Conservation (phyloP, 2,888 invertebrate genomes). For the Druceiella hillmani region DNA sequence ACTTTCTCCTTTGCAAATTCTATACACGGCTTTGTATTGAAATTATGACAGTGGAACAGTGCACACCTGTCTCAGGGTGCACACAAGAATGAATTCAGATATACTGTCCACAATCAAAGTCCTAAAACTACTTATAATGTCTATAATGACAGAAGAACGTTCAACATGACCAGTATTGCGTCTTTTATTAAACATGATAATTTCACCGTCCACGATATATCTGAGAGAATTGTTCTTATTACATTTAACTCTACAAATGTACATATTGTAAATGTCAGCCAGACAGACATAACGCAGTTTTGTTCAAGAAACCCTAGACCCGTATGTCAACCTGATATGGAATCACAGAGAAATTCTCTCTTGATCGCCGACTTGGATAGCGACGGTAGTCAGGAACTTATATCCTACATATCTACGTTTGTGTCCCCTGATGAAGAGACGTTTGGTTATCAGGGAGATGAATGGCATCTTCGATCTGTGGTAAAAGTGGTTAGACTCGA, state of each 20-base stretch:
- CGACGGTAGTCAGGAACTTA: constrained; percentile 70
- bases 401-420: constrained; percentile 69
- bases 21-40: constrained; percentile 70
- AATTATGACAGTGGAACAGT: constrained; percentile 77
- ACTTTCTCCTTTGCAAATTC: constrained; percentile 58
- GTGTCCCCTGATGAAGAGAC: constrained; percentile 38
- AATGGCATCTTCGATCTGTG: constrained; percentile 62
- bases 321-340: constrained; percentile 69
- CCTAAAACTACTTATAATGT: constrained; percentile 43
- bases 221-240: constrained; percentile 72
- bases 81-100: constrained; percentile 40
- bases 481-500: constrained; percentile 66
- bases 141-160: constrained; percentile 34
- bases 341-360: constrained; percentile 66
- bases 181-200: constrained; percentile 44
- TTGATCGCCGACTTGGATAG: constrained; percentile 70
- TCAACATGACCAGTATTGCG: constrained; percentile 40
- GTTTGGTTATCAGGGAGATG: constrained; percentile 31
- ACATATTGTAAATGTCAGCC: constrained; percentile 72
- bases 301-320: constrained; percentile 47
- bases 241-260: constrained; percentile 69
- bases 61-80: constrained; percentile 45
- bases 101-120: constrained; percentile 43
- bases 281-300: constrained; percentile 70
- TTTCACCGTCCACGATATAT: constrained; percentile 53